Percentiles rank a stretch among this genome's conserved stretches.
These are phyloP conservation scores for Nomada ferruginata DNA, from an alignment of 2,888 invertebrate genomes.

Conservation along the genomic window DNA sequence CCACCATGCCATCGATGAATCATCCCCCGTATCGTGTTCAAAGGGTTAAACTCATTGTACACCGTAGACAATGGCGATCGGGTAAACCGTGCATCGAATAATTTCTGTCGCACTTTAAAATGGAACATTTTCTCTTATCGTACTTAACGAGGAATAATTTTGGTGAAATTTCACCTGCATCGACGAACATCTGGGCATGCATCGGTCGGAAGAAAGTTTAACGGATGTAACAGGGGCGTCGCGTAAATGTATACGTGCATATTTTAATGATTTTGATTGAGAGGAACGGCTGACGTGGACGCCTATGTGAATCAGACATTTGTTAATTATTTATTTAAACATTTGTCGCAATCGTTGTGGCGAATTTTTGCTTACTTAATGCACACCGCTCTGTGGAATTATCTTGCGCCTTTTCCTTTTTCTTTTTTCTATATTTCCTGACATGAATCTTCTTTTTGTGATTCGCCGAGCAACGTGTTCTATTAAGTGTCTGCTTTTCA, in stretches of 20 bases:
- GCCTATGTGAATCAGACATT: not conserved
- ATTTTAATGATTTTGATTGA: not conserved
- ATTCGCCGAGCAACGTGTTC: not conserved
- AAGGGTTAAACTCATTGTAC: not conserved
- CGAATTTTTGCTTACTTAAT: too few species aligned
- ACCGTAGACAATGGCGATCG: not conserved
- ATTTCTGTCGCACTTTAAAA: too few species aligned
- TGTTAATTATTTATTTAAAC: not conserved
- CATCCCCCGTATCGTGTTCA: not conserved
- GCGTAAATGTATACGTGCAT: not conserved
- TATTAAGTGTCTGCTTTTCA: constrained; percentile 15
- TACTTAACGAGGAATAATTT: not conserved
- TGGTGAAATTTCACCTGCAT: not conserved
- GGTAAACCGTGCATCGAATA: too few species aligned
- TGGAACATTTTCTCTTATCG: too few species aligned
- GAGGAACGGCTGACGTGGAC: not conserved
- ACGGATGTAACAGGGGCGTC: not conserved
- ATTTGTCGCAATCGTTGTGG: too few species aligned
- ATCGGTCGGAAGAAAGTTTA: not conserved
- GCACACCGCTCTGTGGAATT: not conserved
- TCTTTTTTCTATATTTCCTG: not conserved
- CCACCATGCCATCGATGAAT: not conserved
- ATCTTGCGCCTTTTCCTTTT: not conserved
- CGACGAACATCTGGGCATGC: not conserved
- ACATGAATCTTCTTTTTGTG: not conserved